Evolutionary conservation across 2,113 vertebrate species (phyloP).

Genomic region (Sus scrofa): T2T-Sscrofa CM000818.6:83557001-83557500

Average conservation of each 20-base stretch:
- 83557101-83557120: conserved; percentile 59
- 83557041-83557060: background rate
- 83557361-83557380: background rate
- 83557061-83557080: background rate
- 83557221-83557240: background rate
- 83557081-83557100: conserved; percentile 34
- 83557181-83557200: background rate
- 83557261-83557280: background rate
- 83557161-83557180: background rate
- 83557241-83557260: background rate
- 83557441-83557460: background rate
- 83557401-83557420: background rate
- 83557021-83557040: background rate
- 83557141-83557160: background rate
- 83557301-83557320: background rate
- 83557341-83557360: background rate
- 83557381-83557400: background rate
- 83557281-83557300: conserved; percentile 14
- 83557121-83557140: conserved; percentile 19
- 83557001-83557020: conserved; percentile 24
- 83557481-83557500: background rate
- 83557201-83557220: conserved; percentile 34
- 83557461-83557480: background rate
- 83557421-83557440: background rate
- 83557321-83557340: background rate